Percentiles rank a stretch among this genome's conserved stretches.
phyloP scores from a whole-genome alignment of 2,888 invertebrate genomes.

The Andricus quercusramuli region DNA sequence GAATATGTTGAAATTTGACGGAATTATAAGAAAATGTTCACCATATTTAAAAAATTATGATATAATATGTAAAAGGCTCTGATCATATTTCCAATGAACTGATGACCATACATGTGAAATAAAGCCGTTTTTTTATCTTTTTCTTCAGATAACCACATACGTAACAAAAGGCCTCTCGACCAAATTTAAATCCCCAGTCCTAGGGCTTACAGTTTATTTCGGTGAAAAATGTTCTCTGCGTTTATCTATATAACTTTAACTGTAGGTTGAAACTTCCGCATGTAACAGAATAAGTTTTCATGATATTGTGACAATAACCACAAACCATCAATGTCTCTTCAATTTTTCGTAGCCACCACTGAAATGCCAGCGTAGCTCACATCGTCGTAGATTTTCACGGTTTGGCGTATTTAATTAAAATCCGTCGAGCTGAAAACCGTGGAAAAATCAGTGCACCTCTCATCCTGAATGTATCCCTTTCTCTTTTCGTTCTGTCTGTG shows the following conservation, averaged over 20 bases:
- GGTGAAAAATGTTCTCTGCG: background rate
- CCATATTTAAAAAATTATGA: background rate
- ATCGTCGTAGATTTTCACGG: slow-evolving; percentile 31
- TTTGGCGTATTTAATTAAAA: slow-evolving; percentile 41
- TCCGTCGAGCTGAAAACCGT: slow-evolving; percentile 34
- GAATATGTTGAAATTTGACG: too few relatives aligned
- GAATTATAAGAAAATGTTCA: too few relatives aligned
- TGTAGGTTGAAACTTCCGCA: background rate
- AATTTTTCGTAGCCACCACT: slow-evolving; percentile 13
- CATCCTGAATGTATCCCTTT: slow-evolving; percentile 30
- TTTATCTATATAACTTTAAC: background rate
- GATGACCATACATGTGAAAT: background rate
- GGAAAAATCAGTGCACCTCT: slow-evolving; percentile 35
- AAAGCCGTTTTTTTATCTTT: background rate
- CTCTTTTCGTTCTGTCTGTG: slow-evolving; percentile 17
- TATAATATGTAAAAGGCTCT: background rate
- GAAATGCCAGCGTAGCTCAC: slow-evolving; percentile 4
- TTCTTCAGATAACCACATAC: background rate
- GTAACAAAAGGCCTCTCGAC: background rate
- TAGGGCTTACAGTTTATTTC: background rate
- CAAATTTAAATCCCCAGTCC: background rate
- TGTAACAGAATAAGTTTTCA: slow-evolving; percentile 19
- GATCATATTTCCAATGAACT: background rate
- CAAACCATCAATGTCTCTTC: slow-evolving; percentile 35
- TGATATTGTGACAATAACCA: slow-evolving; percentile 28